phyloP scores from a whole-genome alignment of 2,888 invertebrate species.

The Amitus sp. region DNA sequence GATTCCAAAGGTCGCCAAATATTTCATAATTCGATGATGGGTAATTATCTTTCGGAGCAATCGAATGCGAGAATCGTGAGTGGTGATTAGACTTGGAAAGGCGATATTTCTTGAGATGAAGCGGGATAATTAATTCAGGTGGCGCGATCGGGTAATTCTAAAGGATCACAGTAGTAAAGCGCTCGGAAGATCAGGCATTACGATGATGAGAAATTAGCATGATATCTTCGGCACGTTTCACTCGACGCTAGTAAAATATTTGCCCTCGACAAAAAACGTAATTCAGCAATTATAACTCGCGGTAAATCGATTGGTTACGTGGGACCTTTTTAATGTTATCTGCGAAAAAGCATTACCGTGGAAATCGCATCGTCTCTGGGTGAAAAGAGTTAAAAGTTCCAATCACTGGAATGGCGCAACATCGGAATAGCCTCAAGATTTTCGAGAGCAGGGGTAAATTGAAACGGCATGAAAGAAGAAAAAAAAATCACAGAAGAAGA shows the following conservation, averaged over 20 bases:
- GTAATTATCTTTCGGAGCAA: slow-evolving; percentile 33
- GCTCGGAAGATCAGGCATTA: slow-evolving; percentile 23
- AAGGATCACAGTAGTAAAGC: slow-evolving; percentile 32
- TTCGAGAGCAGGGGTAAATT: slow-evolving; percentile 19
- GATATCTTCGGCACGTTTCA: slow-evolving; percentile 33
- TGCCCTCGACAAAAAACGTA: not conserved
- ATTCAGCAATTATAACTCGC: not conserved
- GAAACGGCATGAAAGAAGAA: slow-evolving; percentile 34
- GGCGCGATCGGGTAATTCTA: slow-evolving; percentile 32
- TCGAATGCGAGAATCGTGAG: slow-evolving; percentile 28
- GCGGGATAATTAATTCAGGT: slow-evolving; percentile 38
- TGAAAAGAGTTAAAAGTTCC: not conserved
- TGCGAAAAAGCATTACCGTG: not conserved
- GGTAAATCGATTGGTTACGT: not conserved
- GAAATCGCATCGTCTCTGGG: slow-evolving; percentile 1
- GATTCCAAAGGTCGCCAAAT: slow-evolving; percentile 4
- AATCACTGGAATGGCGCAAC: not conserved
- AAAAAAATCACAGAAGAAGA: slow-evolving; percentile 9
- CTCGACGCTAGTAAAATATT: slow-evolving; percentile 13
- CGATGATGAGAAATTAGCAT: slow-evolving; percentile 32
- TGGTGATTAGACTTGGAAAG: slow-evolving; percentile 37
- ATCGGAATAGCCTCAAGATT: slow-evolving; percentile 4
- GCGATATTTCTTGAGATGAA: slow-evolving; percentile 34
- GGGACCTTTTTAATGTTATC: not conserved
- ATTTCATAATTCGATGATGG: slow-evolving; percentile 30